Conservation (phyloP, 2,113 vertebrate genomes). For the Ciconia stormi region DNA sequence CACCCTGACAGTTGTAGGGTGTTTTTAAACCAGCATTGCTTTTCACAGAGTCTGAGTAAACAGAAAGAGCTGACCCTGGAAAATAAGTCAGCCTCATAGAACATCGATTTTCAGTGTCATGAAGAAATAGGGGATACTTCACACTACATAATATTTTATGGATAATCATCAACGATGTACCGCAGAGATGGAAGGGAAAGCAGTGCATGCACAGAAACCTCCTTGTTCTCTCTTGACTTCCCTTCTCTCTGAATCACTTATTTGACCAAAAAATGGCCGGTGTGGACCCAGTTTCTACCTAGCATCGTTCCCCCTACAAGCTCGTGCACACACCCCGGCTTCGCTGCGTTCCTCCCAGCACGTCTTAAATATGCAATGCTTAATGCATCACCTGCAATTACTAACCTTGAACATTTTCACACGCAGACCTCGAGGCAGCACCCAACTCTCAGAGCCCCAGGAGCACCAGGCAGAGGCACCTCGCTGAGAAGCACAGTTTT, state of each 20-base stretch:
- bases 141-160: neutral
- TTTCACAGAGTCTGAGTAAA: neutral
- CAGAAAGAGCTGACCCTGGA: neutral
- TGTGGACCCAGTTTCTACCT: neutral
- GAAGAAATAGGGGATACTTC: neutral
- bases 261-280: neutral
- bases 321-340: neutral
- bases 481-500: neutral
- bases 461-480: neutral
- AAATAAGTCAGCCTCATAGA: neutral
- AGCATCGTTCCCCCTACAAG: neutral
- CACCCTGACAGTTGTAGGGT: neutral
- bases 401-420: neutral
- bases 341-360: neutral
- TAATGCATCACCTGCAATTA: neutral
- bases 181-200: neutral
- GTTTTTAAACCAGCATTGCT: neutral
- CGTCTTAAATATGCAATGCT: neutral
- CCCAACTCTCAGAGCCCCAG: accelerated
- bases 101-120: neutral
- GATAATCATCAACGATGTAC: neutral
- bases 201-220: neutral
- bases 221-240: neutral
- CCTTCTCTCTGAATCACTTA: neutral
- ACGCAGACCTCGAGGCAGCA: neutral